Percentiles rank a stretch among this genome's conserved stretches.
Evolutionary conservation across 1,140 invertebrate species (phyloP).

Genomic region (Whitmania pigra): DNA sequence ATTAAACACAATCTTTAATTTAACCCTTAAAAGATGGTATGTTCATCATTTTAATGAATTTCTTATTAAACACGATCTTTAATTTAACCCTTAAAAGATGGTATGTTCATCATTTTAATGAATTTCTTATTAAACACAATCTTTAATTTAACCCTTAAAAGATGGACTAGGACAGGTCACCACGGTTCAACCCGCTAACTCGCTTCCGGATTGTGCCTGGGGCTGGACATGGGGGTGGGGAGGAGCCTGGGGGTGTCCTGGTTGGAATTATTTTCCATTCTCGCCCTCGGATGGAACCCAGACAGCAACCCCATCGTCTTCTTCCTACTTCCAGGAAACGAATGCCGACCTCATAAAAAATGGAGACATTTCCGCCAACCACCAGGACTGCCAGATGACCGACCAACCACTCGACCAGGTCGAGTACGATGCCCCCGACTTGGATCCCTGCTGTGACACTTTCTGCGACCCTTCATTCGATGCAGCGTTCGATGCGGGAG

Average conservation of each 20-base stretch:
- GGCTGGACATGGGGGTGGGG: conserved; percentile 23
- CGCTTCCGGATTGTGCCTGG: conserved; percentile 3
- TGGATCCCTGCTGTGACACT: conserved; percentile 6
- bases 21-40: too few relatives aligned
- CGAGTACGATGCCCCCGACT: conserved; percentile 13
- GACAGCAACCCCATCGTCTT: too few relatives aligned
- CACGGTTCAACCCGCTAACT: too few relatives aligned
- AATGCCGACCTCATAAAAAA: not conserved
- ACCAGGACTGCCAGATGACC: not conserved
- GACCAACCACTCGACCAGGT: not conserved
- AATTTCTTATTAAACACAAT: too few relatives aligned
- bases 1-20: too few relatives aligned
- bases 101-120: too few relatives aligned
- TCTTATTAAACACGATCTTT: too few relatives aligned
- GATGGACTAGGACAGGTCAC: too few relatives aligned
- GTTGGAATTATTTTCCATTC: conserved; percentile 20
- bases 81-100: too few relatives aligned
- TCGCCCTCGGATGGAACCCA: not conserved
- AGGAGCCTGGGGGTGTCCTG: conserved; percentile 22
- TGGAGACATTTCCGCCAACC: not conserved
- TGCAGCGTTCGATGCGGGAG: conserved; percentile 6
- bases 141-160: too few relatives aligned
- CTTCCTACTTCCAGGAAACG: not conserved
- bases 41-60: too few relatives aligned
- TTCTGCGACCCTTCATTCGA: conserved; percentile 16